phyloP scores from a whole-genome alignment of 2,113 vertebrate genomes.

The Lethenteron reissneri region DNA sequence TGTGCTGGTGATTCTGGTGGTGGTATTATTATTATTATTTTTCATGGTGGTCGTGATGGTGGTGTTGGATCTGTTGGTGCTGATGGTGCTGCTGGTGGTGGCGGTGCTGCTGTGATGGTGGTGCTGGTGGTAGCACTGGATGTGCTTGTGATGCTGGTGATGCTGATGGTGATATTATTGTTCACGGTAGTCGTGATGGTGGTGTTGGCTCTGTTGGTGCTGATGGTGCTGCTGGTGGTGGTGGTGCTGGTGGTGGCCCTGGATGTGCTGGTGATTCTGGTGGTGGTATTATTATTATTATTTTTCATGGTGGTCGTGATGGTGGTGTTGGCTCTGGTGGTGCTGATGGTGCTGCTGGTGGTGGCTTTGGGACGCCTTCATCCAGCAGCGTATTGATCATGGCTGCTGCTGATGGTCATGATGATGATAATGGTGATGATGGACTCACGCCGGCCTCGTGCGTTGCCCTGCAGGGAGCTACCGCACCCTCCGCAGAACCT shows the following conservation, averaged over 20 bases:
- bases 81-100: background rate
- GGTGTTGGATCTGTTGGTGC: no score
- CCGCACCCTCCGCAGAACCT: slow-evolving; percentile 72
- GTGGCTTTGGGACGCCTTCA: no score
- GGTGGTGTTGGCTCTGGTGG: no score
- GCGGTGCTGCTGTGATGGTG: background rate
- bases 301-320: no score
- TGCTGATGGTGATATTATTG: no score
- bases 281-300: background rate
- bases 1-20: background rate
- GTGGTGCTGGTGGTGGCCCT: background rate
- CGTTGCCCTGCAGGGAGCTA: slow-evolving; percentile 39
- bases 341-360: no score
- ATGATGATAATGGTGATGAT: background rate
- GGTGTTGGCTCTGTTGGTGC: no score
- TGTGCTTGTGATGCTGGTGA: background rate
- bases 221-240: background rate
- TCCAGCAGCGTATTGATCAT: no score
- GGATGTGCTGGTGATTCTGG: background rate
- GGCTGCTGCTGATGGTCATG: background rate
- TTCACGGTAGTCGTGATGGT: no score
- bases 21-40: background rate
- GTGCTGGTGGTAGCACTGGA: background rate
- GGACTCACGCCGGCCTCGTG: background rate
- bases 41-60: no score